Base-by-base conservation (phyloP, 1,140 invertebrate species). In the Philaenus spumarius region DNA sequence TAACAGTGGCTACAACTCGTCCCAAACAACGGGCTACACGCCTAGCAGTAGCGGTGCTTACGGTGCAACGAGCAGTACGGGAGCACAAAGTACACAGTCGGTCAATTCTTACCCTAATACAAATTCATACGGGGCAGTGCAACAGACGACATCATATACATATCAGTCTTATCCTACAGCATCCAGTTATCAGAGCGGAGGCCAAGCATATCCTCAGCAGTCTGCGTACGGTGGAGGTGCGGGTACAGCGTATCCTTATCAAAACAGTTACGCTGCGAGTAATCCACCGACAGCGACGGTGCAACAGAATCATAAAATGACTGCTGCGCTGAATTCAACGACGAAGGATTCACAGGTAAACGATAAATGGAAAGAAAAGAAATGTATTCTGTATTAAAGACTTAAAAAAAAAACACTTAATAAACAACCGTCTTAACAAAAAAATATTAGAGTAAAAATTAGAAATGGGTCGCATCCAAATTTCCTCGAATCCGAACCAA, bases 271-370 rank as follows among this genome's bases (percentile, higher is more conserved):
- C 20, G 11, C 19, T 5, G 17, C 40, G 5, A 58, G 17, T 7
- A 30, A 37, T 20, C 47, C 17, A 30, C 56, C 30, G 9, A 9
- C 47, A 1, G 22, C 17, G 14, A 23, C 57, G 11, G 23, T 15
- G 6, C 46, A 48, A 9, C 56, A 58, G 35, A 59, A 48, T 23
- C 58, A 60, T 26, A 60, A 60, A 34, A 60, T 60, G 3, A 43
- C 19, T 24, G 11, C 51, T 22, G 19, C 51, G 4, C 58, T 60
- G 22, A 34, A 19, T 34, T 60, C 58, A 9, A 24, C 30, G 14
- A 35, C 51, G 3, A 60, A 60, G 26, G 58, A 60, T 24, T 60
- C 58, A 19, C 58, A 60, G 58, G 58, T 60, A 35, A 20, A 30
- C 9, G n/a, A n/a, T n/a, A n/a, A n/a, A n/a, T n/a, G n/a, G n/a